Evolutionary conservation across 92 coral and sea anemone species (phyloP), one percentile per base, ranked within the genome.

Genomic region (Palythoa caribaeorum): DNA sequence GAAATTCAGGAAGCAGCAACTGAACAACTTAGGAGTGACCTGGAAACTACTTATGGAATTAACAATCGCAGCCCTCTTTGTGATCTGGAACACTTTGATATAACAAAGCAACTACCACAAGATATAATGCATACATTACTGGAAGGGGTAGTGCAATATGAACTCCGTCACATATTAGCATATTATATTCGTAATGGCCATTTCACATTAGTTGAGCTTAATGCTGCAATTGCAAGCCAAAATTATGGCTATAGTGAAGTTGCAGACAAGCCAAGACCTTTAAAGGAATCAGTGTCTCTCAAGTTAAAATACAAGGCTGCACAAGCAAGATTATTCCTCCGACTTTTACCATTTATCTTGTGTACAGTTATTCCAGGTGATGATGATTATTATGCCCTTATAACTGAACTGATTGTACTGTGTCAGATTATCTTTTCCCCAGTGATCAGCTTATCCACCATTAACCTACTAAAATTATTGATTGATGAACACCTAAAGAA

Each of bases 71-170:
- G 83, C 44, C 73, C 85, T 37, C 71, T 88, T 37, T 77, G 71
- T 35, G 77, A 93, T 48, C 36, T 87, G 21, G 91, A 90, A 21
- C 73, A 88, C 40, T 93, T 91, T 80, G 84, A 93, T 81, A 47
- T 91, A 9, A 40, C 90, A 14, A 76, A 86, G 73, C 96, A 93
- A 77, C 53, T 89, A 20, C 92, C 89, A 0, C 92, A 93, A n/a
- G 96, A 93, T 90, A 72, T 91, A 28, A 92, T 94, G 96, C 96
- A 92, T 60, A 48, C 90, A n/a, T 87, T 94, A 60, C 84, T 94
- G 12, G 92, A 94, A 83, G 94, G 96, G 13, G 83, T 87, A 5
- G 39, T 91, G 36, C 79, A 85, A 39, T 88, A 91, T 73, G 74
- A 70, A 59, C 66, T 62, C 69, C 69, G 69, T 0, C 69, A 62